Evolutionary conservation across 2,888 invertebrate genomes (phyloP).

Genomic region (Vesta saturnalis): DNA sequence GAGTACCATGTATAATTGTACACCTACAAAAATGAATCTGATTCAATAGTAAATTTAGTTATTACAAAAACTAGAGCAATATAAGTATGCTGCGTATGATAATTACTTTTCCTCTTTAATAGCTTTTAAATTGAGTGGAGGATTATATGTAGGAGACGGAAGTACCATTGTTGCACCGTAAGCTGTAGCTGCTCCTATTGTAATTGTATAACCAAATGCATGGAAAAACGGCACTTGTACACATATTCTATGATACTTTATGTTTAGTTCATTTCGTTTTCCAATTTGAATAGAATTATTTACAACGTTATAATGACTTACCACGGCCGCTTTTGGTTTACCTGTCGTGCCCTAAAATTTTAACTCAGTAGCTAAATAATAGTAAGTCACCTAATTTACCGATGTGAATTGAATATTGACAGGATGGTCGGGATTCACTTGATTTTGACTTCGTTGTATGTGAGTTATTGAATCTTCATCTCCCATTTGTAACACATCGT

Average conservation of each 20-base stretch:
- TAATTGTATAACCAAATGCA: conserved; percentile 78
- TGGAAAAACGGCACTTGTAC: conserved; percentile 84
- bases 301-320: conserved; percentile 77
- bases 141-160: conserved; percentile 69
- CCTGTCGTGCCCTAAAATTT: conserved; percentile 65
- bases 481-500: conserved; percentile 58
- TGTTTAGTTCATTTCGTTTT: conserved; percentile 61
- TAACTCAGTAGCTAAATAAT: not conserved
- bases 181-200: conserved; percentile 67
- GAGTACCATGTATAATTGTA: conserved; percentile 78
- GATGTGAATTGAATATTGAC: conserved; percentile 88
- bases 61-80: too few relatives aligned
- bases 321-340: conserved; percentile 77
- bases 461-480: conserved; percentile 51
- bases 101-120: conserved; percentile 55
- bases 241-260: conserved; percentile 66
- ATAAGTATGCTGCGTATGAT: too few relatives aligned
- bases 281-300: conserved; percentile 80
- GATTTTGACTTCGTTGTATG: conserved; percentile 60
- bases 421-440: conserved; percentile 72
- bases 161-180: conserved; percentile 71
- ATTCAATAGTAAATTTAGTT: not conserved
- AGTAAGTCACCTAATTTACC: conserved; percentile 55
- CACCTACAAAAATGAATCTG: conserved; percentile 66
- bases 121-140: conserved; percentile 70